These are phyloP conservation scores for Drosophila testacea DNA, from an alignment of 2,888 invertebrate genomes.

Conservation along the genomic window DNA sequence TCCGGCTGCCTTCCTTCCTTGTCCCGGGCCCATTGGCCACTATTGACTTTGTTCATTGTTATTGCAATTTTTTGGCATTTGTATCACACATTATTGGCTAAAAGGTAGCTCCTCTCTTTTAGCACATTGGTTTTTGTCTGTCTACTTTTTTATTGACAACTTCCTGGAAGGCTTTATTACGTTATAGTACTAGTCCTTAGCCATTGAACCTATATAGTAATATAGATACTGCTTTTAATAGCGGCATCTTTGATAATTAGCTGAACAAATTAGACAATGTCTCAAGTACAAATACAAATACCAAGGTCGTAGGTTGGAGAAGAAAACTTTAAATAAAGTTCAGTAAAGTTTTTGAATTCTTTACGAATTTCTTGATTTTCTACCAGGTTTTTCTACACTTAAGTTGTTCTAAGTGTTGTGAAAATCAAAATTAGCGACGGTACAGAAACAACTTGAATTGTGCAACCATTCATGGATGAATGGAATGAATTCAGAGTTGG, in stretches of 20 bases:
- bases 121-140: conserved; percentile 8
- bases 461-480: no score
- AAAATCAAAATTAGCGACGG: no score
- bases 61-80: conserved; percentile 64
- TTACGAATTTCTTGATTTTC: no score
- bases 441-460: no score
- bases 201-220: background rate
- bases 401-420: no score
- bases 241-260: background rate
- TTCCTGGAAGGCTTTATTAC: conserved; percentile 72
- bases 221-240: background rate
- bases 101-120: background rate
- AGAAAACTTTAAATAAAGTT: no score
- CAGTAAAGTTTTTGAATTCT: no score
- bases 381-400: no score
- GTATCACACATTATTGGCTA: conserved; percentile 53
- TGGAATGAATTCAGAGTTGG: no score
- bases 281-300: no score
- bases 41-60: conserved; percentile 47
- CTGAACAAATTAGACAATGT: background rate
- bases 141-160: conserved; percentile 21
- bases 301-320: no score
- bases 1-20: conserved; percentile 34
- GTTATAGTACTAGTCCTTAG: background rate
- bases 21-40: conserved; percentile 46